Percentiles rank a stretch among this genome's conserved stretches.
These are phyloP conservation scores for Smutsia gigantea DNA, from an alignment of 2,797 vertebrate species.

Conservation along the genomic window DNA sequence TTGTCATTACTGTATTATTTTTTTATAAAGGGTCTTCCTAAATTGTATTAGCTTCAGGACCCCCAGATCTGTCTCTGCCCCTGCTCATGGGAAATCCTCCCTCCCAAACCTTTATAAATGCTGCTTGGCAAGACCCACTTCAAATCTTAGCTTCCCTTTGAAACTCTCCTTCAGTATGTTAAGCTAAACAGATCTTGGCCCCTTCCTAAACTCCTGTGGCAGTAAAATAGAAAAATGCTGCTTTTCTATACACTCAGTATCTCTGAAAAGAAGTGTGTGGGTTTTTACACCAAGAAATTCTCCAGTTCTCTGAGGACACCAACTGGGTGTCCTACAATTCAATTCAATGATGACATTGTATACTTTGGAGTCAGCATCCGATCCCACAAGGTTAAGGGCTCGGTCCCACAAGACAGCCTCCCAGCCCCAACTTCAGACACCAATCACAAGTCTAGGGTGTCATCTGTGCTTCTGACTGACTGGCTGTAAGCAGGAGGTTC, in stretches of 20 bases:
- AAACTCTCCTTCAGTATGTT: neutral
- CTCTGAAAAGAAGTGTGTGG: neutral
- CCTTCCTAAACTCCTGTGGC: neutral
- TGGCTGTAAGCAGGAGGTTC: neutral
- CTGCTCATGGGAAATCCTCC: neutral
- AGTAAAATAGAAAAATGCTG: too few species aligned
- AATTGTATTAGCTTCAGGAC: neutral
- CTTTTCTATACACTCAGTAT: too few species aligned
- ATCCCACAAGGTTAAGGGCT: neutral
- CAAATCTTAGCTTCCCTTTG: neutral
- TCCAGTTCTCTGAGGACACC: neutral
- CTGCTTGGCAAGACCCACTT: neutral
- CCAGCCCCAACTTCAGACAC: accelerated
- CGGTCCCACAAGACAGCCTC: neutral
- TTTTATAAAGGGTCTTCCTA: neutral
- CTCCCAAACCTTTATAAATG: neutral
- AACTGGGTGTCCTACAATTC: neutral
- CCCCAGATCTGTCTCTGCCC: neutral
- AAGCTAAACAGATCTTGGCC: neutral
- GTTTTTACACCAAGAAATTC: neutral
- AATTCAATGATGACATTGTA: too few species aligned
- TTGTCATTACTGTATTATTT: neutral
- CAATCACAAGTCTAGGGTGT: too few species aligned
- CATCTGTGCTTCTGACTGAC: neutral
- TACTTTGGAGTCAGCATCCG: neutral